Conservation (phyloP, 2,797 vertebrate species). For the Halcyon badia region DNA sequence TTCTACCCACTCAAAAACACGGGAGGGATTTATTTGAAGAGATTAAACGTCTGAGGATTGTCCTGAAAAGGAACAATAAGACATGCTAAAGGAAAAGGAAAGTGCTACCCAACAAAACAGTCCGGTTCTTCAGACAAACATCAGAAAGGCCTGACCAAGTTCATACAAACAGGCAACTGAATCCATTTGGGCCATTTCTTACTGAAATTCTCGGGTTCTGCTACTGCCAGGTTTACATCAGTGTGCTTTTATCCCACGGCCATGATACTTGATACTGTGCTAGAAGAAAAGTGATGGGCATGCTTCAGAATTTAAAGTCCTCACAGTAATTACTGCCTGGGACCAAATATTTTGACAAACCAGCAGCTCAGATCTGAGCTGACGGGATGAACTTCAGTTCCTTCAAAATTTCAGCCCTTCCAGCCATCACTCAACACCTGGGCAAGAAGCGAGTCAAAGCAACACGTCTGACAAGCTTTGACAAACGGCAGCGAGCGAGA, state of each 20-base stretch:
- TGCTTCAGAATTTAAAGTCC: background rate
- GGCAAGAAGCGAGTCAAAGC: background rate
- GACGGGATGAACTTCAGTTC: background rate
- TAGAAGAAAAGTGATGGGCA: background rate
- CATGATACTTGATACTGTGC: accelerated
- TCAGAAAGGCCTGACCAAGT: background rate
- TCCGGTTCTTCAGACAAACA: background rate
- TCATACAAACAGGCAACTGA: accelerated
- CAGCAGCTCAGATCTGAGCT: background rate
- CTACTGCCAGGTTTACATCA: background rate
- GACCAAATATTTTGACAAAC: background rate
- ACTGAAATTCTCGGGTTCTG: background rate
- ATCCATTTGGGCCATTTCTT: background rate
- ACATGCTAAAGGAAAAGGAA: background rate
- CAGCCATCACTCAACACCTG: background rate
- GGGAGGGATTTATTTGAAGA: background rate
- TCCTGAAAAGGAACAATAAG: background rate
- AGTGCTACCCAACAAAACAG: accelerated
- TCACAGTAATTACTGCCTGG: background rate
- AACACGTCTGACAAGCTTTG: background rate
- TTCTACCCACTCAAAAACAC: accelerated
- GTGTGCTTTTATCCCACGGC: accelerated
- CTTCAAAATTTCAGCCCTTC: background rate
- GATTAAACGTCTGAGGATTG: background rate
- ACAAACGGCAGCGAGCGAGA: background rate